Evolutionary conservation across 2,113 vertebrate genomes (phyloP).

Genomic region (Elaphurus davidianus): DNA sequence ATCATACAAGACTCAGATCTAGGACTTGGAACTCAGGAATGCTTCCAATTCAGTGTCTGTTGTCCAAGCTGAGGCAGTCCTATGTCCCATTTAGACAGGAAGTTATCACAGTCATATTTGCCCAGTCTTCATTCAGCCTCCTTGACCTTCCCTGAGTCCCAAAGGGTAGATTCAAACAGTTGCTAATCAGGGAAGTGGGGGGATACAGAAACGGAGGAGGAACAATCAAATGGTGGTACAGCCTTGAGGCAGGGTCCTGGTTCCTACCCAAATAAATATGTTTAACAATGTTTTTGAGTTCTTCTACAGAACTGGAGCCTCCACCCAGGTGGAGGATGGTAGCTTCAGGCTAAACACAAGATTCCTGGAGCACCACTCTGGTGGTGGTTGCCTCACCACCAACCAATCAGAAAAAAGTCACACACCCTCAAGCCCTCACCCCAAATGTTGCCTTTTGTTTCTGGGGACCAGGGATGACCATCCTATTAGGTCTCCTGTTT

Average conservation of each 20-base stretch:
- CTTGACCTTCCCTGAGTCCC: neutral
- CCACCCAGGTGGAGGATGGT: neutral
- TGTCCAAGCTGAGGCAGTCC: neutral
- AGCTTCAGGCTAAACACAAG: neutral
- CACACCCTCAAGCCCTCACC: neutral
- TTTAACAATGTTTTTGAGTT: neutral
- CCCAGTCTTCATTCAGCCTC: neutral
- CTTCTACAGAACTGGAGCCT: neutral
- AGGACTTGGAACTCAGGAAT: neutral
- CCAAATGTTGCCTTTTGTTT: neutral
- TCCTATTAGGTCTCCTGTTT: neutral
- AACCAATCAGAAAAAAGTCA: neutral
- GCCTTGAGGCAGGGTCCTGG: neutral
- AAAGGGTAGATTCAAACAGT: neutral
- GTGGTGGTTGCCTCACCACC: neutral
- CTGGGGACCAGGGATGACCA: neutral
- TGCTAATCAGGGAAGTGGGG: neutral
- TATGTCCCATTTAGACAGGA: neutral
- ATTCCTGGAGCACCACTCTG: neutral
- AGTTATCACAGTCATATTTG: neutral
- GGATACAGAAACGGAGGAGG: neutral
- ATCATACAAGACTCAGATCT: neutral
- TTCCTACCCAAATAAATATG: neutral
- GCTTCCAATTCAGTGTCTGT: neutral
- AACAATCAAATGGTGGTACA: neutral